Evolutionary conservation across 2,888 invertebrate species (phyloP).

Genomic region (Sphecodes monilicornis): DNA sequence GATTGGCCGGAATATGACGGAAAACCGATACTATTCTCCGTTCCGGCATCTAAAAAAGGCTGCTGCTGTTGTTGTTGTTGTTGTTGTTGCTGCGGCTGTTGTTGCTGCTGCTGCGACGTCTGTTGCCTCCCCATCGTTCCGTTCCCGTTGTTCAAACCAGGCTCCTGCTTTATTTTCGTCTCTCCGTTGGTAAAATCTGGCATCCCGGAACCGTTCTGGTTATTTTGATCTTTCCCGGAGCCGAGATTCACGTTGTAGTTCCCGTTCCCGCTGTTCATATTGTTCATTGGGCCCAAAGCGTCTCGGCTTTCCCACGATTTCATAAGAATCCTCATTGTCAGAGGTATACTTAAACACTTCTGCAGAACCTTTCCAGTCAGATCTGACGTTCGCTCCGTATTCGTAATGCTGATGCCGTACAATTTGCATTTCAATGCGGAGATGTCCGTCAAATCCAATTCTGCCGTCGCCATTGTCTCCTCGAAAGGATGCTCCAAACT

Average conservation of each 20-base stretch:
- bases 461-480: conserved; percentile 96
- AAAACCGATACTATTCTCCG: conserved; percentile 85
- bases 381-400: conserved; percentile 85
- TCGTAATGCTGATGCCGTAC: conserved; percentile 85
- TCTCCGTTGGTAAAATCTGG: conserved; percentile 82
- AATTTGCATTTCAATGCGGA: conserved; percentile 92
- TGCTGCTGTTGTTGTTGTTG: conserved; percentile 74
- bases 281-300: conserved; percentile 83
- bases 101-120: conserved; percentile 66
- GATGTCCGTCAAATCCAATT: conserved; percentile 93
- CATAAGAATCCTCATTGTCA: conserved; percentile 94
- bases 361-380: conserved; percentile 91
- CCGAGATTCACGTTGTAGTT: conserved; percentile 90
- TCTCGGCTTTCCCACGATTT: conserved; percentile 92
- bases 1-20: conserved; percentile 84
- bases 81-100: conserved; percentile 67
- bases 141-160: conserved; percentile 79
- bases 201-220: conserved; percentile 79
- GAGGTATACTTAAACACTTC: conserved; percentile 96
- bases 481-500: conserved; percentile 96
- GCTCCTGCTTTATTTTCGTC: conserved; percentile 83
- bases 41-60: conserved; percentile 85
- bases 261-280: conserved; percentile 85
- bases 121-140: conserved; percentile 75
- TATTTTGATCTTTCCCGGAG: conserved; percentile 86